phyloP scores from a whole-genome alignment of 2,888 invertebrate species.

The Erebia ligea region DNA sequence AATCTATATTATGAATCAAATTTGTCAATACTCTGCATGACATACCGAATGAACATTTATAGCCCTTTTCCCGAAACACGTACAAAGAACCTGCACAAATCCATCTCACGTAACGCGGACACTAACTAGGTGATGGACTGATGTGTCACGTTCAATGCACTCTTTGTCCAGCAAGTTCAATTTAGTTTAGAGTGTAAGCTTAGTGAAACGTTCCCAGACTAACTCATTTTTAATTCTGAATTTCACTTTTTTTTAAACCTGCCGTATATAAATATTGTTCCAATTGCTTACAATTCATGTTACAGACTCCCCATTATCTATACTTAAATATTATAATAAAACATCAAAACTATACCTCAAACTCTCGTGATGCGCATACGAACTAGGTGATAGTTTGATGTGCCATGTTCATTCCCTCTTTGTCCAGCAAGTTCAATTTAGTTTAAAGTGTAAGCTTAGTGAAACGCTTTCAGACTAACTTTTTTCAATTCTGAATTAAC shows the following conservation, averaged over 20 bases:
- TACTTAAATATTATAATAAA: too few species aligned
- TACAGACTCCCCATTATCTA: too few species aligned
- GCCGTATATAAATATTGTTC: too few species aligned
- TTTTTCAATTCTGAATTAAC: conserved; percentile 46
- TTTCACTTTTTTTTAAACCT: not conserved
- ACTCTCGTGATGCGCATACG: conserved; percentile 68
- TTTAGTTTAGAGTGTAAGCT: conserved; percentile 78
- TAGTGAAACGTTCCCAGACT: conserved; percentile 60
- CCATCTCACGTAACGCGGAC: conserved; percentile 69
- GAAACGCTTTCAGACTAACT: conserved; percentile 58
- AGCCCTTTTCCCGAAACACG: conserved; percentile 12
- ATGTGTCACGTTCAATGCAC: conserved; percentile 67
- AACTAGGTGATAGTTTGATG: conserved; percentile 66
- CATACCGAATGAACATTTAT: conserved; percentile 9
- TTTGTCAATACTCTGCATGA: not conserved
- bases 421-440: conserved; percentile 76
- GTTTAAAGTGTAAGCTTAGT: conserved; percentile 76
- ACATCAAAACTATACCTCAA: too few species aligned
- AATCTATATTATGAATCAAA: not conserved
- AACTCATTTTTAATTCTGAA: conserved; percentile 54
- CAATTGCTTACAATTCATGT: too few species aligned
- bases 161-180: conserved; percentile 74
- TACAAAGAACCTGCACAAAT: conserved; percentile 45
- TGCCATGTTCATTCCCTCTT: conserved; percentile 69
- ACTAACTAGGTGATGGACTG: conserved; percentile 66